Conservation (phyloP, 2,888 invertebrate species). For the Peribatodes rhomboidaria region DNA sequence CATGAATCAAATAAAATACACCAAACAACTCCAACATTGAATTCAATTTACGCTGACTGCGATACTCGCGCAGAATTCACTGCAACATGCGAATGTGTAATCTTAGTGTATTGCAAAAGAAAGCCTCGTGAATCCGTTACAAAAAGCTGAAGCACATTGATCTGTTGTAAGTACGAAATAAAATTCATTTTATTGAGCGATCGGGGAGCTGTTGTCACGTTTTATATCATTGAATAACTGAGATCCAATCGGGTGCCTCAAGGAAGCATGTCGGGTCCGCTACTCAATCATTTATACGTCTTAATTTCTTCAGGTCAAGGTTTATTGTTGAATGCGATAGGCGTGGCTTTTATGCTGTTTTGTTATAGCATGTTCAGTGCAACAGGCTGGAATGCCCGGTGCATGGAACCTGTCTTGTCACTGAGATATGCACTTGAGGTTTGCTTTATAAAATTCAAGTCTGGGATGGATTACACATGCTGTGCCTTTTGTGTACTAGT, state of each 20-base stretch:
- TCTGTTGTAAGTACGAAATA: slow-evolving; percentile 77
- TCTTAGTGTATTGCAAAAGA: slow-evolving; percentile 66
- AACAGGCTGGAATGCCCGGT: slow-evolving; percentile 78
- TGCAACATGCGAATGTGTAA: slow-evolving; percentile 65
- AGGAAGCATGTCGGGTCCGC: slow-evolving; percentile 60
- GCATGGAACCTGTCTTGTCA: slow-evolving; percentile 77
- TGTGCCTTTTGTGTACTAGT: slow-evolving; percentile 24
- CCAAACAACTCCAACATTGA: slow-evolving; percentile 57
- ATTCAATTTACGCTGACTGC: slow-evolving; percentile 63
- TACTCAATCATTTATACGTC: slow-evolving; percentile 60
- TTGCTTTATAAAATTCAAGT: slow-evolving; percentile 74
- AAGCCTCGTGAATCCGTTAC: slow-evolving; percentile 61
- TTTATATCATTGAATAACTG: slow-evolving; percentile 73
- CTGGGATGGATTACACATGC: slow-evolving; percentile 60
- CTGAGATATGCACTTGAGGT: slow-evolving; percentile 73
- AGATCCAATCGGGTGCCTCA: slow-evolving; percentile 66
- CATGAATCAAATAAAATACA: slow-evolving; percentile 54
- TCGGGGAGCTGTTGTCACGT: slow-evolving; percentile 76
- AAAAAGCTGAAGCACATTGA: slow-evolving; percentile 75
- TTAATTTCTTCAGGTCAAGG: slow-evolving; percentile 65
- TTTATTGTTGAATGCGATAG: slow-evolving; percentile 57
- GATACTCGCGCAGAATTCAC: slow-evolving; percentile 63
- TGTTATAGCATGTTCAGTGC: slow-evolving; percentile 44
- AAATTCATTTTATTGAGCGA: slow-evolving; percentile 83
- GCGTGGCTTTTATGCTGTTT: slow-evolving; percentile 58